Conservation (phyloP, 2,113 vertebrate species). For the Hypocryptadius cinnamomeus region DNA sequence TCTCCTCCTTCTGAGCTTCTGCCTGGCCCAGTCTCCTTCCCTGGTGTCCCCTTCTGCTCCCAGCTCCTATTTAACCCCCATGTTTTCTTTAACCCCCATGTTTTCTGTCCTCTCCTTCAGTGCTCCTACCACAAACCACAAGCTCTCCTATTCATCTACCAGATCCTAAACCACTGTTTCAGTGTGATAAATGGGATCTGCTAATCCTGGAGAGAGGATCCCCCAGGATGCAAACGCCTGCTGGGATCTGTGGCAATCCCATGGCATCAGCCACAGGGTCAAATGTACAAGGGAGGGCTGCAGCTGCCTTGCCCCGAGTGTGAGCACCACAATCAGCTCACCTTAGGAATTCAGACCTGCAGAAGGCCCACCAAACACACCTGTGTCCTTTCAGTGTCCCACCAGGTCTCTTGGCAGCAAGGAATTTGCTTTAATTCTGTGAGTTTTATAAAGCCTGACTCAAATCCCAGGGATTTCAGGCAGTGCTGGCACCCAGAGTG, state of each 20-base stretch:
- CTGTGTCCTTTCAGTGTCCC: neutral
- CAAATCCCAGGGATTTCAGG: neutral
- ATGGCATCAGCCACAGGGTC: neutral
- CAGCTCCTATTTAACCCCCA: neutral
- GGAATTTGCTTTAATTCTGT: neutral
- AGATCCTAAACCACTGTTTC: neutral
- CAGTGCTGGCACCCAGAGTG: neutral
- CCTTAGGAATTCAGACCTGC: neutral
- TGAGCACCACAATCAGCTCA: neutral
- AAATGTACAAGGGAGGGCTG: accelerated
- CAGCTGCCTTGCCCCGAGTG: accelerated
- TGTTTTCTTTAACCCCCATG: neutral
- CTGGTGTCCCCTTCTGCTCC: neutral
- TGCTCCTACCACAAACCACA: neutral
- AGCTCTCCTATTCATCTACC: neutral
- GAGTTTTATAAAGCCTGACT: neutral
- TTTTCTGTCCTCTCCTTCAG: neutral
- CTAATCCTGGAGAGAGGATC: neutral
- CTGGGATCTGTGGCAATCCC: neutral
- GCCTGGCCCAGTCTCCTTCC: neutral
- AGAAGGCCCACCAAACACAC: neutral
- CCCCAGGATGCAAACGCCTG: neutral
- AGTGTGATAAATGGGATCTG: neutral
- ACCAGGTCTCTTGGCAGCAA: neutral
- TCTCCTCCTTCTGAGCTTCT: neutral